Percentiles rank a stretch among this genome's conserved stretches.
phyloP scores from a whole-genome alignment of 2,888 invertebrate species.

The Drepanosiphum platanoidis region DNA sequence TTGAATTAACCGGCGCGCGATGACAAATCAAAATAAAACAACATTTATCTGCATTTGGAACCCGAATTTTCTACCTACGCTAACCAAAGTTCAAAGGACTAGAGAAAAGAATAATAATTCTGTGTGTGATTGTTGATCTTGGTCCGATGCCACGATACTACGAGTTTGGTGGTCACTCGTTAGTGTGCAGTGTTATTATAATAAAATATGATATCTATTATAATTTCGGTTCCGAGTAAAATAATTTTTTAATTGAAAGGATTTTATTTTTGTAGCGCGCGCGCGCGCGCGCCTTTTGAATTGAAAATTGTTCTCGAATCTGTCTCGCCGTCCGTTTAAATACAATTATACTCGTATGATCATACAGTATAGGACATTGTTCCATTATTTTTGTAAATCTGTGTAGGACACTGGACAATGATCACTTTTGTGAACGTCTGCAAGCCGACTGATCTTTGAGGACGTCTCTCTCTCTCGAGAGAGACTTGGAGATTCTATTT shows the following conservation, averaged over 20 bases:
- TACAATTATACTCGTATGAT: too few relatives aligned
- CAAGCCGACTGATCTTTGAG: too few relatives aligned
- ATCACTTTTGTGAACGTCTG: too few relatives aligned
- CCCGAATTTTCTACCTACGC: background rate
- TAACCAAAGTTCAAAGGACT: conserved; percentile 20
- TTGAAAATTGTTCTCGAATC: too few relatives aligned
- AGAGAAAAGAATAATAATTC: background rate
- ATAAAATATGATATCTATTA: background rate
- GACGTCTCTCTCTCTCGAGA: too few relatives aligned
- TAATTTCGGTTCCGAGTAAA: conserved; percentile 27
- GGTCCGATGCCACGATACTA: conserved; percentile 21
- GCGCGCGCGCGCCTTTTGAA: too few relatives aligned
- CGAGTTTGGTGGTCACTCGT: background rate
- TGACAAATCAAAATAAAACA: conserved; percentile 18
- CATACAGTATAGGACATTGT: too few relatives aligned
- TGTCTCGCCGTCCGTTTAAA: too few relatives aligned
- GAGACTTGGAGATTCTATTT: too few relatives aligned
- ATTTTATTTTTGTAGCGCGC: background rate
- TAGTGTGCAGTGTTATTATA: conserved; percentile 48
- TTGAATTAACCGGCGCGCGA: conserved; percentile 10
- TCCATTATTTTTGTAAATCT: too few relatives aligned
- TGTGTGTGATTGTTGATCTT: conserved; percentile 24
- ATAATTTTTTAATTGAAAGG: conserved; percentile 15
- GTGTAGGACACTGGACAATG: too few relatives aligned
- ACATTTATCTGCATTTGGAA: conserved; percentile 21